A percentile compares a stretch with the other conserved stretches of the same genome.
phyloP scores from a whole-genome alignment of 2,113 vertebrate species.

The Centropus unirufus region DNA sequence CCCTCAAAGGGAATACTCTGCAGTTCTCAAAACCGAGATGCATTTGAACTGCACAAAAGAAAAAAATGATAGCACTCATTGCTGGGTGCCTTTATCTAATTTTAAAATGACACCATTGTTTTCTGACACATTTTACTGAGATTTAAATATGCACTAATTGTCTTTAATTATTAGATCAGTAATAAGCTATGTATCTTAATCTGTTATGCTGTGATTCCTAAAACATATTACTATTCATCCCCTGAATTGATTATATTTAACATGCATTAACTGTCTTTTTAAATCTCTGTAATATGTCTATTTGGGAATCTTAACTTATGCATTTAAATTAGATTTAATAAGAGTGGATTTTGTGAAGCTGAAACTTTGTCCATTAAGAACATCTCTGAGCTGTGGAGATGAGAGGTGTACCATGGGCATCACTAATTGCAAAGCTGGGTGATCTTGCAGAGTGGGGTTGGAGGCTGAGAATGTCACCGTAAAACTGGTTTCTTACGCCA shows the following conservation, averaged over 20 bases:
- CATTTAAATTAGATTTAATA: conserved; percentile 29
- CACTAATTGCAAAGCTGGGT: neutral
- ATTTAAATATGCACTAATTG: neutral
- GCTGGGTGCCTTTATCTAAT: neutral
- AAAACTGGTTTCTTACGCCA: neutral
- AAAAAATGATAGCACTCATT: neutral
- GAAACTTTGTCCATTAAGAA: neutral
- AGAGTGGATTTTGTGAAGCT: neutral
- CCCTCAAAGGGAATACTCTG: neutral
- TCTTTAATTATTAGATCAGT: conserved; percentile 12
- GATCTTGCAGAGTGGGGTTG: neutral
- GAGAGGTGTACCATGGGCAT: neutral
- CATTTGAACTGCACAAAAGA: too few species aligned
- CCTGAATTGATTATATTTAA: neutral
- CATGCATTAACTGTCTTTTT: neutral
- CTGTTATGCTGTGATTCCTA: neutral
- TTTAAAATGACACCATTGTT: neutral
- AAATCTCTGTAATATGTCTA: neutral
- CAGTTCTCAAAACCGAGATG: neutral
- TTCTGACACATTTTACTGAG: neutral
- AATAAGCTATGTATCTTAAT: neutral
- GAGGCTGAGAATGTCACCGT: neutral
- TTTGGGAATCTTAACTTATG: conserved; percentile 4
- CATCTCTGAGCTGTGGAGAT: neutral
- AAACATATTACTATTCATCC: neutral